Evolutionary conservation across 2,888 invertebrate species (phyloP), one percentile per base, ranked within the genome.

Genomic region (Unio delphinus): DNA sequence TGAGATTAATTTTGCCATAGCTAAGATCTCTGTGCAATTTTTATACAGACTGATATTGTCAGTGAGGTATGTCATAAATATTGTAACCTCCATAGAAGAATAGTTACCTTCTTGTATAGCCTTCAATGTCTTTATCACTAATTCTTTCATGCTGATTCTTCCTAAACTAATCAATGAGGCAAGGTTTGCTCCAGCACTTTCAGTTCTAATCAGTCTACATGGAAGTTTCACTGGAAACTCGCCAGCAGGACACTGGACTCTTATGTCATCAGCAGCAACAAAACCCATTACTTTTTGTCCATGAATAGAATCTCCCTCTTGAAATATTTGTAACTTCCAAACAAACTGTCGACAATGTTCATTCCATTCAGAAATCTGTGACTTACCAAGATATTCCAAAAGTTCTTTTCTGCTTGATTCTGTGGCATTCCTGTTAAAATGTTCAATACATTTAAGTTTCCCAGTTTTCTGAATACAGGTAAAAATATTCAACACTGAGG

Each of bases 211-310:
- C 63, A n/a, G 4, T 63, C 58, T 58, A 15, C 54, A 45, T 57
- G 68, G 68, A 55, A 68, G 59, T 2, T 54, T 26, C 18, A 66
- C 61, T 26, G 66, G 66, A 45, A 55, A 66, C 28, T 63, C 58
- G 8, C 30, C 34, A 34, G 6, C 7, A n/a, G 23, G 23, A 56
- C 8, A 64, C 20, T 34, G 28, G 30, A 58, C 17, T 26, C 20
- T 55, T 68, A 17, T 58, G 34, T 34, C 34, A 34, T 34, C 8
- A 34, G 34, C 34, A 34, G 34, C 34, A 34, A 34, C 34, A 1
- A 34, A 8, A 1, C 34, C 34, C 34, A 1, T 34, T 8, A 8
- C 8, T 8, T 0, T 34, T 34, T 7, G 7, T 4, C 1, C 34
- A 34, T 34, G 34, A 8, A 34, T 8, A 8, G 34, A 34, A 34